Evolutionary conservation across 2,113 vertebrate genomes (phyloP).

Genomic region (Alouatta palliata): DNA sequence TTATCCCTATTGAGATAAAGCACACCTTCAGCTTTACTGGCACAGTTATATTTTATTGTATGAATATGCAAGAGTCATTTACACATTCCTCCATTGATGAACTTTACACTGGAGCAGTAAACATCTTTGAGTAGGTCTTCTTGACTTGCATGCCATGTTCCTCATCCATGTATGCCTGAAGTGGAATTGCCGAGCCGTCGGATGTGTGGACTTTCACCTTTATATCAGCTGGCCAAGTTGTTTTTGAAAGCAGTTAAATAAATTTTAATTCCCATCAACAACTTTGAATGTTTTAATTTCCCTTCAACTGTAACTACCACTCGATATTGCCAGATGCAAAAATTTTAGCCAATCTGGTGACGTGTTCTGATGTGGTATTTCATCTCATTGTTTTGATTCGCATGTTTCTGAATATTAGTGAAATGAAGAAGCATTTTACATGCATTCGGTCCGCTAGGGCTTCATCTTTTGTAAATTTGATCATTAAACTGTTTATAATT

Average conservation of each 20-base stretch:
- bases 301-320: neutral
- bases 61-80: too few relatives aligned
- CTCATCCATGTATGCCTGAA: neutral
- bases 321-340: neutral
- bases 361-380: neutral
- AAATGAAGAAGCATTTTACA: conserved; percentile 2
- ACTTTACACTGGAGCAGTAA: neutral
- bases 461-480: neutral
- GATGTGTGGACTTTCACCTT: neutral
- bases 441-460: neutral
- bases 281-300: neutral
- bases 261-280: neutral
- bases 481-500: neutral
- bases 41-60: too few relatives aligned
- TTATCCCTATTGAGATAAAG: neutral
- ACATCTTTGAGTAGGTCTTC: neutral
- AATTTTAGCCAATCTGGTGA: neutral
- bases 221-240: neutral
- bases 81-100: too few relatives aligned
- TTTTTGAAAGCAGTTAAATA: neutral
- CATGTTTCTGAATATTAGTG: neutral
- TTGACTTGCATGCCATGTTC: accelerated
- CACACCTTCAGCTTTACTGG: neutral
- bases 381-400: neutral
- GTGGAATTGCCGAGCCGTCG: neutral